Evolutionary conservation across 2,888 invertebrate genomes (phyloP), one percentile per base, ranked within the genome.

Genomic region (Pollenia amentaria): DNA sequence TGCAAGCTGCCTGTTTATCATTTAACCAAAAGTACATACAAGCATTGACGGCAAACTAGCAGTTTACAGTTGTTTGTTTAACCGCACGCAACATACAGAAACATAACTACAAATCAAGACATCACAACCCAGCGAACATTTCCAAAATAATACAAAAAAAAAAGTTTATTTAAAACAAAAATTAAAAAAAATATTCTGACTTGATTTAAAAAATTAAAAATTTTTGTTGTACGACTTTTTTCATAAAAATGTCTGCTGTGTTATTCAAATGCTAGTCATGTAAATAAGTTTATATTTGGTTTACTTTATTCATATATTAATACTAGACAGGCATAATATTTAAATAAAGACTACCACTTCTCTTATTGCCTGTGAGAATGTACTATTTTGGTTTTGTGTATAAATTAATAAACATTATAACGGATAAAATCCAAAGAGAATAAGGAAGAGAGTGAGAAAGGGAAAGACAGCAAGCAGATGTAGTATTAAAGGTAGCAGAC

Each of bases 21-120:
- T 57, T 29, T 57, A 57, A 46, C 29, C 42, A 44, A 46, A 29
- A 70, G 4, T 29, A 70, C 51, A 55, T 38, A 64, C 51, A 55
- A 44, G n/a, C 21, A 57, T 44, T 77, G 55, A 77, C 55, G 38
- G 14, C 16, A 67, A 77, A 67, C 77, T 67, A 67, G 53, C 67
- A 77, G 77, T 51, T 77, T 57, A 67, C 55, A 77, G 38, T 44
- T 77, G 77, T 67, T 77, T 14, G 7, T 16, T 53, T 76, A 29
- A 67, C 44, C 55, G 11, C 73, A 29, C 29, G 60, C 38, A 46
- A 65, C 9, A 67, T 16, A 48, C 53, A 38, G 7, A n/a, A 51
- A 29, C n/a, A 12, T 2, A 21, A 18, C 12, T 44, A 48, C 10
- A 18, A 16, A 29, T 21, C 57, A 44, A 44, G 12, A 0, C 21